Evolutionary conservation across 2,113 vertebrate genomes (phyloP), one percentile per base, ranked within the genome.

Genomic region (Trinectes maculatus): DNA sequence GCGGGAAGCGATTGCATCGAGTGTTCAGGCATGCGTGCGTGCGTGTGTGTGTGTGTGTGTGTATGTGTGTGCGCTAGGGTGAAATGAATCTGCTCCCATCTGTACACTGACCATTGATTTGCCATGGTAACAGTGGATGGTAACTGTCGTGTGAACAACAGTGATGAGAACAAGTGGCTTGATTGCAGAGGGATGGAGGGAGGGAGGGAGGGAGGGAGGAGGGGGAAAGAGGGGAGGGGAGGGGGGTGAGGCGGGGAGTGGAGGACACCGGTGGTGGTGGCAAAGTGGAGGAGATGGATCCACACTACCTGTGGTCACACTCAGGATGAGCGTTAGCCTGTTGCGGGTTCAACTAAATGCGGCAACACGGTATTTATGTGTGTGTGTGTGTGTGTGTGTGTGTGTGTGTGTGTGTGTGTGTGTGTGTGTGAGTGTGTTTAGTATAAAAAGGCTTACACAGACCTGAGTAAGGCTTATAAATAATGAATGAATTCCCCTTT

Each of bases 401-500:
- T 2, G 34, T 52, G 54, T 48, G 51, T 33, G 28, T 22, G 0
- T 1, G 28, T 1, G 26, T 51, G 47, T 51, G 34, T 36, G 34
- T 36, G 40, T 42, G 40, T 21, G 58, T 55, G 71, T 71, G 66
- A 51, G 63, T 71, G 70, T 80, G 79, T 86, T 78, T 60, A 73
- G 80, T 74, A 48, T 71, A 79, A 86, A 83, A 85, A 67, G 77
- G 80, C 78, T 80, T 80, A 85, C 85, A 79, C 66, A 87, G 78
- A 81, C 84, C 83, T 82, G 74, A 87, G 55, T 60, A 80, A 84
- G 86, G 72, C 72, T 87, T 67, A 84, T 85, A 80, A 84, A 86
- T 87, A 87, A 91, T 91, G 80, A 89, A 89, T 86, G 82, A 86
- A 85, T 66, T 24, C 52, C 67, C 83, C 83, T 76, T 74, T 58